A percentile compares a stretch with the other conserved stretches of the same genome.
phyloP scores from a whole-genome alignment of 2,113 vertebrate genomes.

The Melanerpes aurifrons region DNA sequence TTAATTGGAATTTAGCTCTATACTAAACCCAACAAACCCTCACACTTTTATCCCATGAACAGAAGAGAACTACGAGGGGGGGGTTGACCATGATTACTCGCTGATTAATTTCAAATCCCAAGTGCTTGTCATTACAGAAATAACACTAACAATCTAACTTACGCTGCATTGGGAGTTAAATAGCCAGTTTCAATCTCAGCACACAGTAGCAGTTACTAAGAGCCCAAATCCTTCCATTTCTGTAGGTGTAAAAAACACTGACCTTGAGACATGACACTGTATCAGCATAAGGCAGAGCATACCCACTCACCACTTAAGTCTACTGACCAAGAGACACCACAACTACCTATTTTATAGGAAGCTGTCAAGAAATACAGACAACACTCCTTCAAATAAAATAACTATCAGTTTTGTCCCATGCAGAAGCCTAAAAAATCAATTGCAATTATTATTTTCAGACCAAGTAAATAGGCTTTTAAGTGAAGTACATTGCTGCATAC shows the following conservation, averaged over 20 bases:
- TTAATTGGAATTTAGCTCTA: constrained; percentile 41
- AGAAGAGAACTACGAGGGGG: neutral
- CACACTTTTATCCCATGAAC: neutral
- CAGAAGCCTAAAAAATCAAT: neutral
- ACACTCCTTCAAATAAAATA: neutral
- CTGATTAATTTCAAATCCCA: neutral
- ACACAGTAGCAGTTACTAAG: neutral
- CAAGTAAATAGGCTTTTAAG: neutral
- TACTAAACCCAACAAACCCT: neutral
- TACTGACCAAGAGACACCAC: neutral
- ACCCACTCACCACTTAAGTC: neutral
- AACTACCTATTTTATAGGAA: neutral
- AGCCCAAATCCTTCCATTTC: neutral
- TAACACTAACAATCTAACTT: neutral
- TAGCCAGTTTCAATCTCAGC: neutral
- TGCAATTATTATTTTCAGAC: constrained; percentile 1
- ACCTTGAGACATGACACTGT: neutral
- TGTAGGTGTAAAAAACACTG: neutral
- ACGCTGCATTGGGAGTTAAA: neutral
- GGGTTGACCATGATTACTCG: neutral
- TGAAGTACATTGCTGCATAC: neutral
- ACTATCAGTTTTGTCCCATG: neutral
- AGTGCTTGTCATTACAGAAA: neutral
- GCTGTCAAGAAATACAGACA: neutral
- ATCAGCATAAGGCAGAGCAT: neutral